Conservation (phyloP, 2,113 vertebrate species). For the Seriola rivoliana region DNA sequence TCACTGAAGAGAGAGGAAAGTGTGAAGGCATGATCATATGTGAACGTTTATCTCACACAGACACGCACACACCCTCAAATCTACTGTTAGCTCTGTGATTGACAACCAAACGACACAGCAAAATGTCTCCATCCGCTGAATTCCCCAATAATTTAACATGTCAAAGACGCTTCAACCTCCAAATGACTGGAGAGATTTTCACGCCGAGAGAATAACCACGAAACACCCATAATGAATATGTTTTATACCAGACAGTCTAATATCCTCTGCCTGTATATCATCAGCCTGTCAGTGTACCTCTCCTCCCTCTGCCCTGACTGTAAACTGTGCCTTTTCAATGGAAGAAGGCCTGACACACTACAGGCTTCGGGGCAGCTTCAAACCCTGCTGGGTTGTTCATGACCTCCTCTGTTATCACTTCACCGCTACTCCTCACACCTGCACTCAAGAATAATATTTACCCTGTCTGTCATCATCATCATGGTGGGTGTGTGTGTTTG, state of each 20-base stretch:
- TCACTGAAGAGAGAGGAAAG: background rate
- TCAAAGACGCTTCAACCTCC: slow-evolving; percentile 6
- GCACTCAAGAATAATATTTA: slow-evolving; percentile 77
- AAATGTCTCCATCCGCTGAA: slow-evolving; percentile 24
- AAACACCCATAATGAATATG: slow-evolving; percentile 58
- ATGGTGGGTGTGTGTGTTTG: slow-evolving; percentile 22
- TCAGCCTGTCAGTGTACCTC: slow-evolving; percentile 60
- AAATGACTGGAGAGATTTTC: slow-evolving; percentile 17
- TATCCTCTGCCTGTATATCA: slow-evolving; percentile 56
- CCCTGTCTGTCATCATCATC: slow-evolving; percentile 63
- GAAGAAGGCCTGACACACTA: slow-evolving; percentile 23
- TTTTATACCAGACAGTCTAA: slow-evolving; percentile 49
- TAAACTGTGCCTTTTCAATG: slow-evolving; percentile 15
- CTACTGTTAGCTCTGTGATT: background rate
- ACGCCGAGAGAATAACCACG: slow-evolving; percentile 25
- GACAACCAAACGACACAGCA: slow-evolving; percentile 23
- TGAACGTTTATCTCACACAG: slow-evolving; percentile 19
- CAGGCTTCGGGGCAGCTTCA: slow-evolving; percentile 37
- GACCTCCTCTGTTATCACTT: slow-evolving; percentile 71
- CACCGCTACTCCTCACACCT: slow-evolving; percentile 73
- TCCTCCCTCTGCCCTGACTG: slow-evolving; percentile 39
- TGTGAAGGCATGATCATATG: background rate
- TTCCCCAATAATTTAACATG: slow-evolving; percentile 20
- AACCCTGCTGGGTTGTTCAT: slow-evolving; percentile 36
- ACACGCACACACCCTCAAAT: background rate